Evolutionary conservation across 2,797 vertebrate species (phyloP).

Genomic region (Poecilia wingei): DNA sequence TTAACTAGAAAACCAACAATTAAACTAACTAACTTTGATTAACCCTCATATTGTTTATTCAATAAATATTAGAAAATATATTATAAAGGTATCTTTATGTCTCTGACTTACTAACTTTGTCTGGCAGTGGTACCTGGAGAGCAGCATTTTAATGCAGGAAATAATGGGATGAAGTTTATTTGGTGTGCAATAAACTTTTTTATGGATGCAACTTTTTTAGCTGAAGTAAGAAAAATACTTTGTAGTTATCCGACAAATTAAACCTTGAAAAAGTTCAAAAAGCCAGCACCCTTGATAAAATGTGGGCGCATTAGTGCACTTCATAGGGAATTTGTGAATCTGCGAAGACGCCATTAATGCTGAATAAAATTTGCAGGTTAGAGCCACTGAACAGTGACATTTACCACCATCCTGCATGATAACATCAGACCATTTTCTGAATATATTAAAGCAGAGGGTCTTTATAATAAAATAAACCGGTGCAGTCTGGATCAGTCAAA

Average conservation of each 20-base stretch:
- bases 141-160: background rate
- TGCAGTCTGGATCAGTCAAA: background rate
- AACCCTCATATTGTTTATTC: background rate
- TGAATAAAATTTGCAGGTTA: background rate
- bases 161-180: background rate
- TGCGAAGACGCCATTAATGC: background rate
- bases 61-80: background rate
- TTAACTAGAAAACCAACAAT: background rate
- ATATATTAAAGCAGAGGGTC: background rate
- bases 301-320: background rate
- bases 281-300: background rate
- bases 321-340: background rate
- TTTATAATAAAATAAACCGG: background rate
- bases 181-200: background rate
- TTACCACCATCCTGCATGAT: background rate
- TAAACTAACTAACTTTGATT: background rate
- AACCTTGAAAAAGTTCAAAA: background rate
- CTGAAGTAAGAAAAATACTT: background rate
- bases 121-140: background rate
- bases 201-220: background rate
- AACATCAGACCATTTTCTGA: constrained; percentile 1
- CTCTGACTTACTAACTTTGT: background rate
- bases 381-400: background rate
- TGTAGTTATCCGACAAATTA: background rate
- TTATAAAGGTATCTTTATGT: background rate